Evolutionary conservation across 2,113 vertebrate species (phyloP).

Genomic region (Coryphaenoides rupestris): DNA sequence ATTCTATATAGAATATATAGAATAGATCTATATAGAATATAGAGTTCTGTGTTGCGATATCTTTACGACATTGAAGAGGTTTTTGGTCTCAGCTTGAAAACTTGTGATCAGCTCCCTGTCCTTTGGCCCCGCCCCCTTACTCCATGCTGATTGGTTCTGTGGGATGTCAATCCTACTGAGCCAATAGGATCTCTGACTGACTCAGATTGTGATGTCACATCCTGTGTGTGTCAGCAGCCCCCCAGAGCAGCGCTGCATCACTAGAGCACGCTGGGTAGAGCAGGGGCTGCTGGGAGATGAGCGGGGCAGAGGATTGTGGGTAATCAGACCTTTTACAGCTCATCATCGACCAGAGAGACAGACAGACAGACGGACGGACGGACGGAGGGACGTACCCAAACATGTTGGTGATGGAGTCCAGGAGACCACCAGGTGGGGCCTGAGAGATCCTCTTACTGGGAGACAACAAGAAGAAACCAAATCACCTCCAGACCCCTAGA

Average conservation of each 20-base stretch:
- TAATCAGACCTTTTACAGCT: constrained; percentile 83
- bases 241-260: not conserved
- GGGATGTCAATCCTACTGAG: constrained; percentile 42
- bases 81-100: constrained; percentile 97
- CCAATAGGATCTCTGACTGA: not conserved
- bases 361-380: not conserved
- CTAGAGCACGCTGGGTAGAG: constrained; percentile 38
- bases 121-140: constrained; percentile 36
- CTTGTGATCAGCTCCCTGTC: constrained; percentile 79
- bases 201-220: constrained; percentile 29
- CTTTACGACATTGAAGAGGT: too few relatives aligned
- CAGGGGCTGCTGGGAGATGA: constrained; percentile 24
- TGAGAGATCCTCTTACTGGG: constrained; percentile 85
- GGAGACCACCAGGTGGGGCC: constrained; percentile 84
- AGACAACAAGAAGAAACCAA: constrained; percentile 62
- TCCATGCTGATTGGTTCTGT: constrained; percentile 64
- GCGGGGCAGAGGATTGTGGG: constrained; percentile 46
- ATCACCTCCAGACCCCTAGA: not conserved
- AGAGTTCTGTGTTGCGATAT: too few relatives aligned
- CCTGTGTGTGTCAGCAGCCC: constrained; percentile 68
- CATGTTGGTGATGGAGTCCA: constrained; percentile 96
- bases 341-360: constrained; percentile 75
- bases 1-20: too few relatives aligned
- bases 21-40: too few relatives aligned
- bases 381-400: constrained; percentile 86